Evolutionary conservation across 1,140 invertebrate species (phyloP).

Genomic region (Drosophila varians): DNA sequence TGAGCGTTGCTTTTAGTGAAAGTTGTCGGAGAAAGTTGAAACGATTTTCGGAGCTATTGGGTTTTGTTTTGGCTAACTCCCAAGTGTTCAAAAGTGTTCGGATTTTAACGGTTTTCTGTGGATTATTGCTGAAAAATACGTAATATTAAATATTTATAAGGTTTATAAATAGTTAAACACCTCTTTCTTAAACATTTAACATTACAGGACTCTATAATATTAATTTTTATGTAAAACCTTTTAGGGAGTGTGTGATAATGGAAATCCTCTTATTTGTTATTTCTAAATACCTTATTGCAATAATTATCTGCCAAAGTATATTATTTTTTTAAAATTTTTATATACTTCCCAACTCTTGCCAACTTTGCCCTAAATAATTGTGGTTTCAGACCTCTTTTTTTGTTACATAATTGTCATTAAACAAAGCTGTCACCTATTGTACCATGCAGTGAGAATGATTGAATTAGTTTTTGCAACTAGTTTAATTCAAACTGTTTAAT

Average conservation of each 20-base stretch:
- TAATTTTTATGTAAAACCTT: no score
- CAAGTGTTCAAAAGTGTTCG: background rate
- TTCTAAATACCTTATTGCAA: no score
- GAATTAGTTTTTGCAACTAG: background rate
- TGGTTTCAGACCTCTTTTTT: background rate
- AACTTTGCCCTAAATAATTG: no score
- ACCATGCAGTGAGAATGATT: background rate
- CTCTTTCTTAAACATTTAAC: no score
- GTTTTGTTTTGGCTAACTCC: background rate
- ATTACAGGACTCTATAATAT: no score
- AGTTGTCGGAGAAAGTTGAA: background rate
- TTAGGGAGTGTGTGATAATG: no score
- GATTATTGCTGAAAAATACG: background rate
- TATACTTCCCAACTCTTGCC: no score
- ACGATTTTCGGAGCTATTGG: background rate
- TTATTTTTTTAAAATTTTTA: no score
- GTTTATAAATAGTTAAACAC: no score
- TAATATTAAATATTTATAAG: no score
- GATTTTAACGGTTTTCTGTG: background rate
- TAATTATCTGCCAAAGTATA: no score
- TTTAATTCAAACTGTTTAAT: background rate
- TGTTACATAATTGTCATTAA: background rate
- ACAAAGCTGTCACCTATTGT: background rate
- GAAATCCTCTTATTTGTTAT: no score
- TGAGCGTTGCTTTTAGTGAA: background rate